phyloP scores from a whole-genome alignment of 2,888 invertebrate genomes.

The Actias luna region DNA sequence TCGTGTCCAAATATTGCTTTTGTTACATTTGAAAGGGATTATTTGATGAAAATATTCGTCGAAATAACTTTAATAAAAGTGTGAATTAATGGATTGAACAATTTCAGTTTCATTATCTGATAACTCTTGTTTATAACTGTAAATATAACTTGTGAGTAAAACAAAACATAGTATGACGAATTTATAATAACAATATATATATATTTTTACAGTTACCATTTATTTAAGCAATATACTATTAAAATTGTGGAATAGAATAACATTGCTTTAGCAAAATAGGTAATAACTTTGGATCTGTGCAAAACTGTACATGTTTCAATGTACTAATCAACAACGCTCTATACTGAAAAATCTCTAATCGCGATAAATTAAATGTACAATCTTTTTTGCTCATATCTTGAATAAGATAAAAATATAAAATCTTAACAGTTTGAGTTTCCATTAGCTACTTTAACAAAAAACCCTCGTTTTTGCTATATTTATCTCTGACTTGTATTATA shows the following conservation, averaged over 20 bases:
- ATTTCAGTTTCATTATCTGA: neutral
- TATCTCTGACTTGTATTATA: neutral
- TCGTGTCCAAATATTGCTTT: conserved; percentile 49
- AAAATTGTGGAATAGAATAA: too few relatives aligned
- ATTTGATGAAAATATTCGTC: conserved; percentile 37
- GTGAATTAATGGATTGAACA: neutral
- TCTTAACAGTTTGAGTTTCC: neutral
- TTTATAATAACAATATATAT: too few relatives aligned
- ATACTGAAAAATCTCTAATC: neutral
- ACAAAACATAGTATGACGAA: too few relatives aligned
- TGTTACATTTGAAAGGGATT: conserved; percentile 41
- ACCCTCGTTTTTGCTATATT: neutral
- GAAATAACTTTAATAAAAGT: conserved; percentile 6
- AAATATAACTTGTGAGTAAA: neutral
- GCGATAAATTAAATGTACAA: neutral
- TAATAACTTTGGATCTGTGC: too few relatives aligned
- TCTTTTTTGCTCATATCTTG: neutral
- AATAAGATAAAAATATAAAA: neutral
- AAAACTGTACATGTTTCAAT: too few relatives aligned
- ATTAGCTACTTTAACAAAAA: neutral
- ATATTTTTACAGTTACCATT: too few relatives aligned
- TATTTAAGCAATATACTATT: too few relatives aligned
- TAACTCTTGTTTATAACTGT: neutral
- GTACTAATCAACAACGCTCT: too few relatives aligned
- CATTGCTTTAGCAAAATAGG: too few relatives aligned